Conservation (phyloP, 2,888 invertebrate species). For the Orthosia gracilis region DNA sequence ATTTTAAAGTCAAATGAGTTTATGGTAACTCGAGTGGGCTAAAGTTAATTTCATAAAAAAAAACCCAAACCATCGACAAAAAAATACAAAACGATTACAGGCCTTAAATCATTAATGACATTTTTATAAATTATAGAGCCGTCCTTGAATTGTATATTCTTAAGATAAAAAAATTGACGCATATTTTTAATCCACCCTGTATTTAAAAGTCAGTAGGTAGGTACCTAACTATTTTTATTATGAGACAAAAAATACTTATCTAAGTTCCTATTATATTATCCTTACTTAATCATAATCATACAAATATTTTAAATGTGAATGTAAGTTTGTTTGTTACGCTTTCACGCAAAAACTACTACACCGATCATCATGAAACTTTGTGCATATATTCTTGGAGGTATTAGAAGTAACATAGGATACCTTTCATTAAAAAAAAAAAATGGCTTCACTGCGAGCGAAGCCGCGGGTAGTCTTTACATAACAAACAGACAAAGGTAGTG, state of each 20-base stretch:
- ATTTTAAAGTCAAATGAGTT: background rate
- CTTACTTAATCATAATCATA: no score
- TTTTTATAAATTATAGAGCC: background rate
- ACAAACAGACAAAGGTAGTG: slow-evolving; percentile 17
- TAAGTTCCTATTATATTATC: slow-evolving; percentile 6
- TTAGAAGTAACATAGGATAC: no score
- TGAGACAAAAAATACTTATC: slow-evolving; percentile 7
- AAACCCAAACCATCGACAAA: background rate
- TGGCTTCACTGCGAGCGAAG: no score
- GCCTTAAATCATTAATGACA: background rate
- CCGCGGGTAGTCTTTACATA: slow-evolving; percentile 8
- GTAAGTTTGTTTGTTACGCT: no score
- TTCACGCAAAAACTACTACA: no score
- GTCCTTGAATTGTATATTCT: slow-evolving; percentile 14
- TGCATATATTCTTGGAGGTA: no score
- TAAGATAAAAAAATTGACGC: slow-evolving; percentile 25
- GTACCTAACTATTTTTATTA: background rate
- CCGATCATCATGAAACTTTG: no score
- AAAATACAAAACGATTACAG: background rate
- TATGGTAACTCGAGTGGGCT: background rate
- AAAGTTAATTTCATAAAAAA: background rate
- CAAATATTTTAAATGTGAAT: no score
- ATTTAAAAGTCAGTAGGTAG: background rate
- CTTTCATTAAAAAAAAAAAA: no score
- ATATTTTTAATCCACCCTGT: slow-evolving; percentile 11